Conservation (phyloP, 2,113 vertebrate genomes). For the Rhinoderma darwinii region DNA sequence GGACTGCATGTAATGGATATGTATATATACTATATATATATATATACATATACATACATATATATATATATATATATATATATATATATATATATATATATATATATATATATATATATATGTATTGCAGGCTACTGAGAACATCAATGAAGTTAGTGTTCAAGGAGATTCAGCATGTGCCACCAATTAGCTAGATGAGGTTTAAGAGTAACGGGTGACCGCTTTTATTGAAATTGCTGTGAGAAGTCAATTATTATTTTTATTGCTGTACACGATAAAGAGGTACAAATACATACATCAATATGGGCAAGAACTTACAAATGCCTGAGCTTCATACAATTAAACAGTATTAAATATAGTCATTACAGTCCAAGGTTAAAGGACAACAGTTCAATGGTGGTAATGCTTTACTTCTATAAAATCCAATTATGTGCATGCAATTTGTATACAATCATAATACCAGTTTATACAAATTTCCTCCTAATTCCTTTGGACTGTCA, state of each 20-base stretch:
- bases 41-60: too few species aligned
- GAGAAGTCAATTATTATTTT: constrained; percentile 45
- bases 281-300: not conserved
- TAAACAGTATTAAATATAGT: not conserved
- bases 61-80: too few species aligned
- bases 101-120: too few species aligned
- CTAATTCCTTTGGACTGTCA: not conserved
- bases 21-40: too few species aligned
- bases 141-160: constrained; percentile 43
- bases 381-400: not conserved
- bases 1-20: constrained; percentile 28
- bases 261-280: constrained; percentile 21
- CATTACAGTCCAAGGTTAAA: not conserved
- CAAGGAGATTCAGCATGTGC: constrained; percentile 42
- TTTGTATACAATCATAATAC: not conserved
- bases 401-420: not conserved
- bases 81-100: too few species aligned
- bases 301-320: not conserved
- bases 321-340: not conserved
- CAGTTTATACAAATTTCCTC: not conserved
- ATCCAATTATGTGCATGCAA: not conserved
- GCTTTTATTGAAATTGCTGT: constrained; percentile 47
- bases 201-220: constrained; percentile 35
- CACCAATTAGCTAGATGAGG: constrained; percentile 53
- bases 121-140: constrained; percentile 34